Conservation (phyloP, 2,113 vertebrate species). For the Chelonoidis abingdonii region DNA sequence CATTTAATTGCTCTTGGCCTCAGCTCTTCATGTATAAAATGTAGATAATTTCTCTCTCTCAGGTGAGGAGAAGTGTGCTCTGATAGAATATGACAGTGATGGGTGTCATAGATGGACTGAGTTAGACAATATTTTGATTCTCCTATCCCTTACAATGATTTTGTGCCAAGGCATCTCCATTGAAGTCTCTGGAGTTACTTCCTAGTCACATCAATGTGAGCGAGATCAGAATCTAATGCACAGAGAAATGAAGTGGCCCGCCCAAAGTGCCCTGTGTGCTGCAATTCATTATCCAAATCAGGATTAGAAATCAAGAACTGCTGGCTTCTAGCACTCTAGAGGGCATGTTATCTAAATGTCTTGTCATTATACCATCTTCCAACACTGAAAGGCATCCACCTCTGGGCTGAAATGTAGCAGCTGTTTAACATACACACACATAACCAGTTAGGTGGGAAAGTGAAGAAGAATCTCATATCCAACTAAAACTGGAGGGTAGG, state of each 20-base stretch:
- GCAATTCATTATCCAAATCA: neutral
- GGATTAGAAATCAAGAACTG: neutral
- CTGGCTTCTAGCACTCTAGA: neutral
- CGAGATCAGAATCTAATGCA: neutral
- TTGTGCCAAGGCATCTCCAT: neutral
- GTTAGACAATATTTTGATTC: neutral
- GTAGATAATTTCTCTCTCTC: neutral
- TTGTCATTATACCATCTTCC: neutral
- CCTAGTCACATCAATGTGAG: neutral
- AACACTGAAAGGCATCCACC: neutral
- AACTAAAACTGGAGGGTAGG: neutral
- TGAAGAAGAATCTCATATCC: neutral
- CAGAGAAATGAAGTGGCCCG: neutral
- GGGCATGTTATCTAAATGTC: neutral
- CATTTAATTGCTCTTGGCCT: neutral
- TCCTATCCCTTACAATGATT: neutral
- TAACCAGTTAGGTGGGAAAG: neutral
- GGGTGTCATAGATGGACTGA: neutral
- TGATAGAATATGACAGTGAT: neutral
- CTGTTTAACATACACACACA: neutral
- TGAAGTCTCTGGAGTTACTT: neutral
- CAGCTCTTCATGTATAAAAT: neutral
- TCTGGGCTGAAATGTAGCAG: neutral
- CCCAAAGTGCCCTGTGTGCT: neutral
- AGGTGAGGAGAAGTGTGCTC: neutral